Evolutionary conservation across 2,888 invertebrate genomes (phyloP).

Genomic region (Byasa hedistus): DNA sequence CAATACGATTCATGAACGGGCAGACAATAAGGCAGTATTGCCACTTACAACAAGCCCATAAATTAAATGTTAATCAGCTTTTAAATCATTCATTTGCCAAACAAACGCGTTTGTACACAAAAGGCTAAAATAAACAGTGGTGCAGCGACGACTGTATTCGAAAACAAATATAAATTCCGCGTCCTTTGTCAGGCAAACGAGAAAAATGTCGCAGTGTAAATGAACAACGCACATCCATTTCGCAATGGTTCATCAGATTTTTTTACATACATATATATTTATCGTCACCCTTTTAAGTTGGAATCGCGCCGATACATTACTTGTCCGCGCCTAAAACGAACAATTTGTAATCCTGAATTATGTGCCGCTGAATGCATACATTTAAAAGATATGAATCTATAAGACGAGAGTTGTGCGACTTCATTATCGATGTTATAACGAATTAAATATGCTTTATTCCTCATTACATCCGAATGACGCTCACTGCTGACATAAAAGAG

Average conservation of each 20-base stretch:
- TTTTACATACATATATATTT: slow-evolving; percentile 60
- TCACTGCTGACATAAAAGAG: too few species aligned
- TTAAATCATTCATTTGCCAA: slow-evolving; percentile 67
- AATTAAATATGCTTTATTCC: slow-evolving; percentile 1
- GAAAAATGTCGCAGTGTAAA: slow-evolving; percentile 55
- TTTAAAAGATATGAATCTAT: slow-evolving; percentile 79
- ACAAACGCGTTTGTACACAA: slow-evolving; percentile 49
- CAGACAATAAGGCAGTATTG: slow-evolving; percentile 40
- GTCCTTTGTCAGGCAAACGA: slow-evolving; percentile 65
- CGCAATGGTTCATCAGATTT: slow-evolving; percentile 61
- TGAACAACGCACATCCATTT: slow-evolving; percentile 51
- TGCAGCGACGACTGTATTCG: slow-evolving; percentile 49
- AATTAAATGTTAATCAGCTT: slow-evolving; percentile 55
- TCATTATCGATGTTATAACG: slow-evolving; percentile 39
- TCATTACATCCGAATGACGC: too few species aligned
- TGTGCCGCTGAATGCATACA: slow-evolving; percentile 79
- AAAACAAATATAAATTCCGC: slow-evolving; percentile 59
- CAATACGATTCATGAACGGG: slow-evolving; percentile 36
- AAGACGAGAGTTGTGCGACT: slow-evolving; percentile 58
- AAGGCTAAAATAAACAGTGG: slow-evolving; percentile 56
- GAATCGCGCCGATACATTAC: slow-evolving; percentile 75
- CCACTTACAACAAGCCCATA: slow-evolving; percentile 40
- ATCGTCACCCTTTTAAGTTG: slow-evolving; percentile 76
- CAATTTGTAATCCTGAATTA: slow-evolving; percentile 80
- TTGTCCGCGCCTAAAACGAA: slow-evolving; percentile 77